Conservation (phyloP, 2,888 invertebrate species). For the Drosophila paucipuncta region DNA sequence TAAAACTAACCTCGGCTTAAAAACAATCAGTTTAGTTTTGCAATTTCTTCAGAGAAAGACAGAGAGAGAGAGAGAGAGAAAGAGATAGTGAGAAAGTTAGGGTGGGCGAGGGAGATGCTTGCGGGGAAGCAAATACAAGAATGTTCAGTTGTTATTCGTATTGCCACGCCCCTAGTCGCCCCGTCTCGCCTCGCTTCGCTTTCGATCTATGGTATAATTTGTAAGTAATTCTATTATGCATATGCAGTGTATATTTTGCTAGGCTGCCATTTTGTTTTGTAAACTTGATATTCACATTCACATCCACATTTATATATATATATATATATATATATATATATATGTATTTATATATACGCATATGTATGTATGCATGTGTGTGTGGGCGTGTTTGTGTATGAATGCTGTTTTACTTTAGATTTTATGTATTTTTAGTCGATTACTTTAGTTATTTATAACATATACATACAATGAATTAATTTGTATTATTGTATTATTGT, state of each 20-base stretch:
- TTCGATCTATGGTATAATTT: constrained; percentile 48
- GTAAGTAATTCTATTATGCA: constrained; percentile 65
- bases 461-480: constrained; percentile 73
- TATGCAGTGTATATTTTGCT: constrained; percentile 77
- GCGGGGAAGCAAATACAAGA: constrained; percentile 2
- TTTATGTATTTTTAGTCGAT: constrained; percentile 51
- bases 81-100: constrained; percentile 13
- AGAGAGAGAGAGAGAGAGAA: constrained; percentile 23
- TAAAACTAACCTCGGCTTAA: constrained; percentile 70
- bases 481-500: constrained; percentile 68
- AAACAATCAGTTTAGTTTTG: constrained; percentile 78
- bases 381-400: constrained; percentile 9
- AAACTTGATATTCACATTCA: constrained; percentile 71
- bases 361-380: constrained; percentile 17
- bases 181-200: not conserved
- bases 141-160: not conserved
- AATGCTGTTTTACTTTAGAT: constrained; percentile 49
- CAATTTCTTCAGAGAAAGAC: constrained; percentile 45
- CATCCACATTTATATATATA: constrained; percentile 19
- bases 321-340: constrained; percentile 4
- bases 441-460: constrained; percentile 78
- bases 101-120: constrained; percentile 11
- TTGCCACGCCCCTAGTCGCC: constrained; percentile 3
- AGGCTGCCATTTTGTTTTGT: constrained; percentile 58
- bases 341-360: constrained; percentile 14